Conservation (phyloP, 2,797 vertebrate genomes). For the Rhyacichthys aspro region DNA sequence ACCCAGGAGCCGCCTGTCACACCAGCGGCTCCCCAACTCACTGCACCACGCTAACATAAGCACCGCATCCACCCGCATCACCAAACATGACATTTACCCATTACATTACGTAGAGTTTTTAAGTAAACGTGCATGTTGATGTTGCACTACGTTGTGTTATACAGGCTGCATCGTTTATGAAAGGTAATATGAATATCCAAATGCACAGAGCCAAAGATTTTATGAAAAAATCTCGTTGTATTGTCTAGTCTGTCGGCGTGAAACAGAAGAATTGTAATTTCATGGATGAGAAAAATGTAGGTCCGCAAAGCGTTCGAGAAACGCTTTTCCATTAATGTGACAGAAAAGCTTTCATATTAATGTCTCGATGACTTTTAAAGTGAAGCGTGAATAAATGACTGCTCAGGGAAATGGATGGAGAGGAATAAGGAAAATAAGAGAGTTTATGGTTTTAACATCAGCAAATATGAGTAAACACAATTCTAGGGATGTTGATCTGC, state of each 20-base stretch:
- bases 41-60: slow-evolving; percentile 21
- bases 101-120: neutral
- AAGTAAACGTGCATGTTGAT: neutral
- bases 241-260: neutral
- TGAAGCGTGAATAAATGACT: neutral
- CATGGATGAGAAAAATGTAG: slow-evolving; percentile 16
- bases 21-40: slow-evolving; percentile 21
- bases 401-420: neutral
- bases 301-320: neutral
- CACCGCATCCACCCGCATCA: slow-evolving; percentile 11
- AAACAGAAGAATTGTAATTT: slow-evolving; percentile 8
- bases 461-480: neutral
- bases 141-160: neutral
- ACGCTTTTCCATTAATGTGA: neutral
- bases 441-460: neutral
- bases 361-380: neutral
- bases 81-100: neutral
- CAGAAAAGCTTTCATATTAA: neutral
- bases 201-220: neutral
- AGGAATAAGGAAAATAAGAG: neutral
- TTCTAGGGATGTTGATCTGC: slow-evolving; percentile 6
- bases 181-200: neutral
- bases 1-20: slow-evolving; percentile 55
- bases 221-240: slow-evolving; percentile 1
- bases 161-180: neutral